Conservation (phyloP, 64 coral and sea anemone species). For the Montipora foliosa region DNA sequence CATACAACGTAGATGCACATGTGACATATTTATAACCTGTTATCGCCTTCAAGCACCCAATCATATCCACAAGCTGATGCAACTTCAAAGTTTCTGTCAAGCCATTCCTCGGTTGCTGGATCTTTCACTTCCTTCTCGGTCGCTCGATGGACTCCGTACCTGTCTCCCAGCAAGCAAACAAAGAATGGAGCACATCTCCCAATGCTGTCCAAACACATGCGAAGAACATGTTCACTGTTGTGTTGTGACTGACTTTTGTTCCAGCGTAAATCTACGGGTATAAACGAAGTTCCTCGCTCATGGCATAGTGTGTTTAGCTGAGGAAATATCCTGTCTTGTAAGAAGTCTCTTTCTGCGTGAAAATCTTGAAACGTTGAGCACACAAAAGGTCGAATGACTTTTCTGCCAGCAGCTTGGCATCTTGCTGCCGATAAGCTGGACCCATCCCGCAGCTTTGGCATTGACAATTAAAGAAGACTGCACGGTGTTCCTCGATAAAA, state of each 20-base stretch:
- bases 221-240: conserved; percentile 82
- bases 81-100: conserved; percentile 87
- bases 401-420: conserved; percentile 60
- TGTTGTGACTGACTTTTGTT: conserved; percentile 85
- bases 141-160: conserved; percentile 84
- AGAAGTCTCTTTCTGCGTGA: conserved; percentile 77
- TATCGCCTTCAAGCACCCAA: conserved; percentile 90
- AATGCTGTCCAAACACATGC: conserved; percentile 85
- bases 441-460: conserved; percentile 21
- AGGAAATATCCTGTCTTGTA: conserved; percentile 79
- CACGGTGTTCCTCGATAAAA: neutral
- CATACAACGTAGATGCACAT: too few species aligned
- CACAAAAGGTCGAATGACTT: conserved; percentile 78
- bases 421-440: conserved; percentile 33
- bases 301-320: conserved; percentile 75
- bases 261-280: conserved; percentile 91
- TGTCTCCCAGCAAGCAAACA: conserved; percentile 90
- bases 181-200: conserved; percentile 90
- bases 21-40: conserved; percentile 62
- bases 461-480: neutral
- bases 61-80: conserved; percentile 82
- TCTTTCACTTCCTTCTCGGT: conserved; percentile 66
- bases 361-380: conserved; percentile 95
- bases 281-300: conserved; percentile 74
- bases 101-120: conserved; percentile 76